Base-by-base conservation (phyloP, 2,888 invertebrate genomes). In the Busseola fusca region DNA sequence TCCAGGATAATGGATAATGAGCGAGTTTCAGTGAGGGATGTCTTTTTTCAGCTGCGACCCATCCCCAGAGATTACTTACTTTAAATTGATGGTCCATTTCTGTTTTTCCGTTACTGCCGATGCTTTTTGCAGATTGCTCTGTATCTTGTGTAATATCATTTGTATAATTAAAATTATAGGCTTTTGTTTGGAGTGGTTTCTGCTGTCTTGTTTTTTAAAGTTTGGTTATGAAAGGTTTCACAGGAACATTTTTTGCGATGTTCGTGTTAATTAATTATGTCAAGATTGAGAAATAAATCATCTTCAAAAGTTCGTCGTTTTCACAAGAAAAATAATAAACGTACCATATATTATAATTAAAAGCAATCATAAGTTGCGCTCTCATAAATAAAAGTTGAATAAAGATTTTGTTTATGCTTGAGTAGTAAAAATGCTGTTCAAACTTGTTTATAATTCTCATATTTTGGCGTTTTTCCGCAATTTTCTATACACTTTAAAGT, bases 21-120 rank as follows among this genome's bases (percentile, higher is more conserved):
- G 78, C 34, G 69, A 70, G 78, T 58, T 81, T 56, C 74, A 58
- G 69, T 81, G 79, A 81, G 50, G 52, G 67, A 82, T 82, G 75
- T 60, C 62, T 78, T 72, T 65, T 64, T 73, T 59, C 80, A 82
- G 80, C 82, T 74, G 76, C 34, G 80, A 42, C 84, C 73, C 64
- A 67, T 70, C 78, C 82, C 69, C 54, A 64, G 64, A 78, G 72
- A 72, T 80, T 74, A 80, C 82, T 76, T 84, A 60, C 64, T 67
- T 76, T 73, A 80, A 82, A 84, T 80, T 84, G 80, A 80, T 78
- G 65, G 57, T 69, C 69, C 72, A 30, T 52, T 70, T 69, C 72
- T 68, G 52, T 66, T 66, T 59, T 60, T 63, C 66, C 60, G 34
- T 66, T 58, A 57, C 45, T 69, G 52, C 30, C 60, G 69, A 65